Percentiles rank a stretch among this genome's conserved stretches.
These are phyloP conservation scores for Hycleus phaleratus DNA, from an alignment of 1,140 invertebrate genomes.

Conservation along the genomic window DNA sequence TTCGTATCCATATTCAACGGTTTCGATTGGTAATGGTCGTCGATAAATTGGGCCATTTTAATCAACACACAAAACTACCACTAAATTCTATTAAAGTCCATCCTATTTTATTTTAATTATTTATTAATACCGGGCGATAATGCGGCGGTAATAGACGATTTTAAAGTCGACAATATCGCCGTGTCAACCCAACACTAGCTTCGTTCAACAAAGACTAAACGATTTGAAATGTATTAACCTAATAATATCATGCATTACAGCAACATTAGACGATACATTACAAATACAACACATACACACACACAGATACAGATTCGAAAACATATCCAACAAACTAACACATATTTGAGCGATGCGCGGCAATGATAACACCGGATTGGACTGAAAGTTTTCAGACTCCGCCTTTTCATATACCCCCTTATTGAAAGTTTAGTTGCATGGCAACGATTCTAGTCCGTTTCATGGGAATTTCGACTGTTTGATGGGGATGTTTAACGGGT, in stretches of 20 bases:
- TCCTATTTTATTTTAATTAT: background rate
- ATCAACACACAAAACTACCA: too few species aligned
- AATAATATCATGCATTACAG: constrained; percentile 42
- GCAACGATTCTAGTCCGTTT: constrained; percentile 25
- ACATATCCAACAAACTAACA: constrained; percentile 1
- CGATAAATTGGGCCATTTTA: constrained; percentile 26
- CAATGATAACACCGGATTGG: constrained; percentile 21
- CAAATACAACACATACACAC: too few species aligned
- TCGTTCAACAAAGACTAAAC: constrained; percentile 38
- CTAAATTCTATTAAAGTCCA: too few species aligned
- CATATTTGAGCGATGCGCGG: constrained; percentile 30
- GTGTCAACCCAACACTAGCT: constrained; percentile 12
- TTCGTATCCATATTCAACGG: constrained; percentile 36
- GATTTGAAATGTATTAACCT: constrained; percentile 43
- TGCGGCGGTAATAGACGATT: background rate
- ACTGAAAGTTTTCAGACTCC: constrained; percentile 20
- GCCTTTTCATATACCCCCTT: constrained; percentile 28
- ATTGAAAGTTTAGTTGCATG: constrained; percentile 27
- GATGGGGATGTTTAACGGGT: constrained; percentile 12
- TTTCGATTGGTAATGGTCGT: constrained; percentile 24
- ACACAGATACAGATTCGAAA: too few species aligned
- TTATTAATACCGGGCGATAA: too few species aligned
- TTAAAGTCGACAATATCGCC: background rate
- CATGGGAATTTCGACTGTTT: constrained; percentile 24
- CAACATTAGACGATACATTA: constrained; percentile 41